Base-by-base conservation (phyloP, 2,113 vertebrate genomes). In the Bubo scandiacus region DNA sequence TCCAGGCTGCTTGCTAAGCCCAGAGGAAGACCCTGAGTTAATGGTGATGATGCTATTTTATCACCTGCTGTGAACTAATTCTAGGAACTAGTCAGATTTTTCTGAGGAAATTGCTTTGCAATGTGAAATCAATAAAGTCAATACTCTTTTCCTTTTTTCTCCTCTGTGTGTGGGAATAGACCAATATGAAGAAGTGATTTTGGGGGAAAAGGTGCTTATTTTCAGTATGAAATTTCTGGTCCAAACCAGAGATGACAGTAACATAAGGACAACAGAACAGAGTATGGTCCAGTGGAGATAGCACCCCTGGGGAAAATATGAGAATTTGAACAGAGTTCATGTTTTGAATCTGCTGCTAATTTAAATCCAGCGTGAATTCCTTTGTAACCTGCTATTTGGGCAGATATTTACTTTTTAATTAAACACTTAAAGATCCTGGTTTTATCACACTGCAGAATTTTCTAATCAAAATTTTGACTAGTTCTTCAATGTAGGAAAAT, bases 11-110 rank as follows among this genome's bases (percentile, higher is more conserved):
- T 97, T 83, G 79, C 81, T 90, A 93, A 94, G 75, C 93, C 81
- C 93, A 93, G 71, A 96, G 95, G 82, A 97, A 86, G 94, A 93
- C 59, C 75, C 74, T 86, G 75, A 75, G 58, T 80, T 93, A 92
- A 82, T 88, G 85, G 32, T 73, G 78, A 73, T 93, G 94, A 92
- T n/a, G 74, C 75, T 86, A 12, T 96, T 96, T 96, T 92, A 47
- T 96, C 82, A 96, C 93, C 81, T 95, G 75, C 96, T 96, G 95
- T 81, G 96, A 96, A 85, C 78, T 94, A 90, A 86, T 90, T 92
- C 92, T 95, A 96, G 93, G 90, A 97, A 96, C 85, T 58, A 49
- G 59, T 86, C 71, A 88, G 59, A 90, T 51, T 88, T 94, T 97
- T 96, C 92, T n/a, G 36, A 86, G 58, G 81, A 96, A 94, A 93